Percentiles rank a stretch among this genome's conserved stretches.
Evolutionary conservation across 2,113 vertebrate genomes (phyloP).

Genomic region (Dasyprocta punctata): DNA sequence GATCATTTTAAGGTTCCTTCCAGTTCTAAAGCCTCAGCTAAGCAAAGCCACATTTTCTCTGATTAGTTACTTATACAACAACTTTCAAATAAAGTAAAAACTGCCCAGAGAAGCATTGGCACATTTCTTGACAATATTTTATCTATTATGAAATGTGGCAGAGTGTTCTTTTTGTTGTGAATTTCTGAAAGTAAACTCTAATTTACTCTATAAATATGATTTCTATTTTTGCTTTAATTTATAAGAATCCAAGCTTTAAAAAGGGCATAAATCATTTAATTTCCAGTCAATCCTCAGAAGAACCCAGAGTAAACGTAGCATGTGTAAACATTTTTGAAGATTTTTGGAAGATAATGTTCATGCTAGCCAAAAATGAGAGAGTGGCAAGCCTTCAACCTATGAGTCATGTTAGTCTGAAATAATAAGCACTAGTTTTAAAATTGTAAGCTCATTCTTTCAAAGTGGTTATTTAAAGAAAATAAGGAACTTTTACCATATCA

Average conservation of each 20-base stretch:
- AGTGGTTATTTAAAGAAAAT: conserved; percentile 63
- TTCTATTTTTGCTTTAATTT: conserved; percentile 70
- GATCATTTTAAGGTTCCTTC: neutral
- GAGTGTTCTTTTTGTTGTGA: neutral
- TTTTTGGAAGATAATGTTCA: conserved; percentile 25
- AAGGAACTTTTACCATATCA: conserved; percentile 33
- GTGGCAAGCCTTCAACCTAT: conserved; percentile 1
- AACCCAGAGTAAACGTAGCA: conserved; percentile 29
- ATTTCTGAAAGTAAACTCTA: conserved; percentile 53
- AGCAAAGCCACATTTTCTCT: conserved; percentile 53
- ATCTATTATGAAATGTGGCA: conserved; percentile 54
- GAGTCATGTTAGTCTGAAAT: conserved; percentile 62
- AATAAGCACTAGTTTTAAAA: conserved; percentile 66
- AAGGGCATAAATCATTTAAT: conserved; percentile 63
- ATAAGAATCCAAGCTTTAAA: conserved; percentile 54
- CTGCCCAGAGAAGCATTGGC: neutral
- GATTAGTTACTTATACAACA: conserved; percentile 35
- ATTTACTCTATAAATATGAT: conserved; percentile 58
- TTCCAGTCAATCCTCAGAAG: conserved; percentile 50
- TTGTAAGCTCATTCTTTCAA: conserved; percentile 57
- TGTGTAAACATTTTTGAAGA: conserved; percentile 45
- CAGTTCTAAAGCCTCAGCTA: conserved; percentile 54
- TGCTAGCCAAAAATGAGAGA: conserved; percentile 35
- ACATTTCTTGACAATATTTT: conserved; percentile 66
- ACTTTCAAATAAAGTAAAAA: conserved; percentile 52